Evolutionary conservation across 2,797 vertebrate genomes (phyloP), one percentile per base, ranked within the genome.

Genomic region (Syngnathus acus): DNA sequence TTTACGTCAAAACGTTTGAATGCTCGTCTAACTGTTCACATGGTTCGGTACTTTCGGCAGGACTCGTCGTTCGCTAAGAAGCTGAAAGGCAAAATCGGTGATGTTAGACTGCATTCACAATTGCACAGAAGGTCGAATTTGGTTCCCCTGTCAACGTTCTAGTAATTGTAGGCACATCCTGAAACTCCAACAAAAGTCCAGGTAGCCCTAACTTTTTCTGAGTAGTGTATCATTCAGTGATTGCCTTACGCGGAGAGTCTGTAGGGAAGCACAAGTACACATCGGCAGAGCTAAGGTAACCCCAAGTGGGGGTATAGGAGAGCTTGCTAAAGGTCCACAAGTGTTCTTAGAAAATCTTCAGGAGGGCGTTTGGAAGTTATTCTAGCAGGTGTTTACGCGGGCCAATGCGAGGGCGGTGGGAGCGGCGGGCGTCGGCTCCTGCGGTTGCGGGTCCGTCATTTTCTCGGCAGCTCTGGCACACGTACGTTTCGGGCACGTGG

Each of bases 391-490:
- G 93, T 81, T 95, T 95, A 72, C 95, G 92, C 0, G 95, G 93
- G 72, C 94, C 95, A 72, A 90, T 86, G 11, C 96, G 93, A 16
- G 96, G 97, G 26, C 97, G 95, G 86, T 93, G 94, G 11, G 97
- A 98, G n/a, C 96, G 95, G 19, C 96, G 94, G 80, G 94, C 94
- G 74, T 97, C 94, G 19, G 92, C 54, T 16, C 26, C 55, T 14
- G 16, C 14, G 32, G 14, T 32, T 32, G 32, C 89, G 43, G 69
- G 11, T 47, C 78, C 88, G 75, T 94, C 92, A 54, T 90, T 91
- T 85, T 96, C 95, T 88, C 93, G 90, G 92, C 97, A 99, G 88
- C 91, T 94, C 89, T 98, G 96, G 88, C 97, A 99, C 71, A 95
- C 87, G 51, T 96, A 98, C 69, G 95, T 91, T 91, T 99, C 96